Percentiles rank a stretch among this genome's conserved stretches.
Conservation (phyloP, 2,113 vertebrate species). For the Saccopteryx leptura region DNA sequence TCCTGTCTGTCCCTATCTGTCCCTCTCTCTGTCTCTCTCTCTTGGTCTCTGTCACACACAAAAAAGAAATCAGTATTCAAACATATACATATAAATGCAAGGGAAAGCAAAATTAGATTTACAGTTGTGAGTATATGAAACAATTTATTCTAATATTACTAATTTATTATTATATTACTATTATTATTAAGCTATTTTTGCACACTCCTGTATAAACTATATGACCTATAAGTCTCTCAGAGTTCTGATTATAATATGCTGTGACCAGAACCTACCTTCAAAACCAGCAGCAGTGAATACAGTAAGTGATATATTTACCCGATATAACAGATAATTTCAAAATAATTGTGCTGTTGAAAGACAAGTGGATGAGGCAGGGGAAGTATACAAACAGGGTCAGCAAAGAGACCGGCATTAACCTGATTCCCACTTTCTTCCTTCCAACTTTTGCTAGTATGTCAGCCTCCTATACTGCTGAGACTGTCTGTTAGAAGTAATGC, state of each 20-base stretch:
- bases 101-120: neutral
- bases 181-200: neutral
- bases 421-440: slow-evolving; percentile 76
- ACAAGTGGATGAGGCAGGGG: neutral
- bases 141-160: neutral
- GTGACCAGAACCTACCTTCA: neutral
- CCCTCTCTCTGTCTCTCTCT: too few relatives aligned
- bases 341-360: neutral
- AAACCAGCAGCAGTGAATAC: slow-evolving; percentile 17
- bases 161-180: neutral
- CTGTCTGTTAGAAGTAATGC: slow-evolving; percentile 76
- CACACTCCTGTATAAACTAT: neutral
- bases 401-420: slow-evolving; percentile 60
- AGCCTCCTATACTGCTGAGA: slow-evolving; percentile 67
- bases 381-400: neutral
- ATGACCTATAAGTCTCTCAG: neutral
- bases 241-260: slow-evolving; percentile 25
- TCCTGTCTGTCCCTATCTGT: too few relatives aligned
- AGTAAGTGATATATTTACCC: neutral
- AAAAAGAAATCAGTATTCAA: neutral
- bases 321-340: slow-evolving; percentile 11
- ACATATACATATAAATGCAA: neutral
- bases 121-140: neutral
- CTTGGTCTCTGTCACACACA: too few relatives aligned
- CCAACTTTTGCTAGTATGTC: slow-evolving; percentile 56